phyloP scores from a whole-genome alignment of 2,888 invertebrate species.

The Argyra leucocephala region DNA sequence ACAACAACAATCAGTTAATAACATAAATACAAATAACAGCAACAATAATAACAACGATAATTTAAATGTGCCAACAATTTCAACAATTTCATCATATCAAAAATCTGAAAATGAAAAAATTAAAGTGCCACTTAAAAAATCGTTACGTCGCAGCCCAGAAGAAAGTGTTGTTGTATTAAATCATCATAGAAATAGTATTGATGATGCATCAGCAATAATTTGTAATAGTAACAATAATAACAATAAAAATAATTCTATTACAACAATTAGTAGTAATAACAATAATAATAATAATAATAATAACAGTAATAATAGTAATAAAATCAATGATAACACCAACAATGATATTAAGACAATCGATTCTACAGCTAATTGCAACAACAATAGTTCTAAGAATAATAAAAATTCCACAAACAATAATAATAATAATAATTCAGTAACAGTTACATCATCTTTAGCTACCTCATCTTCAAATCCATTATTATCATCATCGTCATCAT shows the following conservation, averaged over 20 bases:
- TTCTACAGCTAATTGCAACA: constrained; percentile 20
- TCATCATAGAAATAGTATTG: constrained; percentile 19
- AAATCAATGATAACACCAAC: constrained; percentile 15
- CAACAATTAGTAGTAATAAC: background rate
- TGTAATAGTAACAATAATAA: too few species aligned
- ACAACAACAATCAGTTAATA: background rate
- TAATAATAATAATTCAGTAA: constrained; percentile 19
- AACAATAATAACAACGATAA: background rate
- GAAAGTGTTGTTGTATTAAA: constrained; percentile 28
- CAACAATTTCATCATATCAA: constrained; percentile 20
- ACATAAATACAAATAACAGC: too few species aligned
- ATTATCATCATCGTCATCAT: constrained; percentile 20
- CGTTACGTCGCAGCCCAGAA: constrained; percentile 31
- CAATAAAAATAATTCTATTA: background rate
- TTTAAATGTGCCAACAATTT: constrained; percentile 11
- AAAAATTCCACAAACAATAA: constrained; percentile 21
- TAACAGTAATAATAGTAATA: constrained; percentile 8
- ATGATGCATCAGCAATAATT: background rate
- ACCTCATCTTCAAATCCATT: constrained; percentile 21
- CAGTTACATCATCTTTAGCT: constrained; percentile 21
- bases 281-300: background rate
- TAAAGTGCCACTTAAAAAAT: constrained; percentile 33
- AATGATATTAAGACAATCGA: constrained; percentile 14
- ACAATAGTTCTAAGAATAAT: constrained; percentile 18
- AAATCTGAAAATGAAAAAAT: constrained; percentile 27